Evolutionary conservation across 2,797 vertebrate genomes (phyloP), one percentile per base, ranked within the genome.

Genomic region (Cuculus canorus): DNA sequence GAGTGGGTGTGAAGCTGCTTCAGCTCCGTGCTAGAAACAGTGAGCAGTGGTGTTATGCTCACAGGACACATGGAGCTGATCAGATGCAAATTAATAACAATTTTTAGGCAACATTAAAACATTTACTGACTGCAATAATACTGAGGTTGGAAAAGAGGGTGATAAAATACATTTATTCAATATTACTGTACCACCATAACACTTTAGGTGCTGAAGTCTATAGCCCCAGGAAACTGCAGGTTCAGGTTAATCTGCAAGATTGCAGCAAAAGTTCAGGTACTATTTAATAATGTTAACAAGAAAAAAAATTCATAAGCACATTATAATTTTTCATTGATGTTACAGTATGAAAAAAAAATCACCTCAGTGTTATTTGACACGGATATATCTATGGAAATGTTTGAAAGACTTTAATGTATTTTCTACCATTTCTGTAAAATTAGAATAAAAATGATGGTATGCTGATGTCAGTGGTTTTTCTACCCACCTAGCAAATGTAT

Each of bases 21-120:
- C 66, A 17, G 45, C 48, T 75, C 82, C 2, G 0, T 52, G 45
- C 56, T 88, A 70, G 35, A 71, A 96, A 57, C 13, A 35, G 53
- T 73, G 45, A 45, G 81, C 63, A 48, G 15, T 64, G 75, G 69
- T 18, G 33, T 85, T 83, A 50, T 93, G 70, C 93, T 85, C 81
- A 23, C 56, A 84, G 86, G 78, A 66, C 97, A 97, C 96, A 50
- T 97, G 97, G 96, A 97, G 88, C 94, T 64, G 65, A 98, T 98
- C 96, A 97, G 96, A 96, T 95, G 92, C 95, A 97, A 96, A 98
- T 97, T 97, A 97, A 96, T 96, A 95, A 97, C 95, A 91, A 97
- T 97, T 97, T 97, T 95, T 97, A 96, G 95, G 93, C 95, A 96
- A 89, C 45, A n/a, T 54, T 60, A 60, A 83, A 90, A 60, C 87